A percentile compares a stretch with the other conserved stretches of the same genome.
These are phyloP conservation scores for Lacerta bilineata DNA, from an alignment of 2,797 vertebrate genomes.

Conservation along the genomic window DNA sequence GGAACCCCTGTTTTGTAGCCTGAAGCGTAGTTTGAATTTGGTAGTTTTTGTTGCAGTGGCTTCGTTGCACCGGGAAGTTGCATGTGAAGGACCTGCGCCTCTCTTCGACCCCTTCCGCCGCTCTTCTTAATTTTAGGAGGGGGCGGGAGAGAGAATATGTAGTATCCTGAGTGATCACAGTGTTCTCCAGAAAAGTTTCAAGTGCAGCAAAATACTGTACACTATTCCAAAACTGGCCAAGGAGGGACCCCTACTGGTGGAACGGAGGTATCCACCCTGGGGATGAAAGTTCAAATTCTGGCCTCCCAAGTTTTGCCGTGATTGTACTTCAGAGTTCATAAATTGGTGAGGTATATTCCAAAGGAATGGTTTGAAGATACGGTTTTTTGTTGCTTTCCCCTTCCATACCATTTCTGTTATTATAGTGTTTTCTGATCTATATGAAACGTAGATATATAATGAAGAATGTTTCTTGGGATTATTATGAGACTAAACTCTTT, in stretches of 20 bases:
- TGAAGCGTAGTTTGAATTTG: background rate
- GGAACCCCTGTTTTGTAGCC: background rate
- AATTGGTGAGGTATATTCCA: background rate
- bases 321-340: slow-evolving; percentile 32
- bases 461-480: background rate
- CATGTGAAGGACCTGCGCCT: background rate
- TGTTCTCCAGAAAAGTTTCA: slow-evolving; percentile 84
- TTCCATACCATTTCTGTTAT: background rate
- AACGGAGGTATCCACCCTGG: slow-evolving; percentile 59
- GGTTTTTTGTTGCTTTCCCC: background rate
- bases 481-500: background rate
- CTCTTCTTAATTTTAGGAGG: slow-evolving; percentile 63
- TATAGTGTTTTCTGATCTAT: background rate
- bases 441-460: background rate
- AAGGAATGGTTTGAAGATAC: background rate
- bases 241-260: slow-evolving; percentile 82
- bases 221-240: slow-evolving; percentile 77
- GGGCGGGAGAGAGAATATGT: no score
- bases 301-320: slow-evolving; percentile 69
- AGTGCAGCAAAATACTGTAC: slow-evolving; percentile 78
- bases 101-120: background rate
- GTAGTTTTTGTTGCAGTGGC: background rate
- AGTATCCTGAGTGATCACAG: slow-evolving; percentile 51
- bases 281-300: slow-evolving; percentile 69
- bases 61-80: slow-evolving; percentile 4